These are phyloP conservation scores for Pimpla rufipes DNA, from an alignment of 2,888 invertebrate genomes.

Conservation along the genomic window DNA sequence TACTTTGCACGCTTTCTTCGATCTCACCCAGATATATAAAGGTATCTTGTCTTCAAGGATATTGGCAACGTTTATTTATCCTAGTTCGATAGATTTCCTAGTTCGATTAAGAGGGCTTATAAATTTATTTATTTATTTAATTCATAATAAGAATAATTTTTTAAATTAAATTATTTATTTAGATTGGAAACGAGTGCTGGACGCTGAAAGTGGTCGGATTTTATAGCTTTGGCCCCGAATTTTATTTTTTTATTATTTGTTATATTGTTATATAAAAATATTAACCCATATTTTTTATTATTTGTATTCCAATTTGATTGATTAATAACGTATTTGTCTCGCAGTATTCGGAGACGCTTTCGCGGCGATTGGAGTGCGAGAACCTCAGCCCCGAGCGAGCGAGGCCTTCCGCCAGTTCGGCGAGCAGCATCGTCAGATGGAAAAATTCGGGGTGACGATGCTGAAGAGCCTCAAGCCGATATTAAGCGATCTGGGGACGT, in stretches of 20 bases:
- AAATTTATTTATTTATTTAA: too few species aligned
- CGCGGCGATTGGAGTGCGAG: constrained; percentile 96
- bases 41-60: constrained; percentile 83
- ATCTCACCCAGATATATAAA: constrained; percentile 94
- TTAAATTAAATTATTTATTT: too few species aligned
- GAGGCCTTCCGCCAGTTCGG: constrained; percentile 98
- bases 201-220: too few species aligned
- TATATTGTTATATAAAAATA: too few species aligned
- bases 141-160: too few species aligned
- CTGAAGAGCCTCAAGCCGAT: constrained; percentile 97
- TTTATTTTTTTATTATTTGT: too few species aligned
- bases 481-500: constrained; percentile 97
- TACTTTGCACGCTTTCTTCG: constrained; percentile 93
- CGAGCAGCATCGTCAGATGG: constrained; percentile 96
- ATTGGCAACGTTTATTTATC: neutral
- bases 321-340: constrained; percentile 23
- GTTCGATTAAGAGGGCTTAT: too few species aligned
- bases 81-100: too few species aligned
- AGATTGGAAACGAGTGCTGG: too few species aligned
- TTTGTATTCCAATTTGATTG: too few species aligned
- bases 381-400: constrained; percentile 97
- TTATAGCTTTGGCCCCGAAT: too few species aligned
- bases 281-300: too few species aligned
- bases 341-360: constrained; percentile 97
- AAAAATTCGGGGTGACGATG: constrained; percentile 95